Conservation (phyloP, 1,140 invertebrate genomes). For the Drosophila azteca region DNA sequence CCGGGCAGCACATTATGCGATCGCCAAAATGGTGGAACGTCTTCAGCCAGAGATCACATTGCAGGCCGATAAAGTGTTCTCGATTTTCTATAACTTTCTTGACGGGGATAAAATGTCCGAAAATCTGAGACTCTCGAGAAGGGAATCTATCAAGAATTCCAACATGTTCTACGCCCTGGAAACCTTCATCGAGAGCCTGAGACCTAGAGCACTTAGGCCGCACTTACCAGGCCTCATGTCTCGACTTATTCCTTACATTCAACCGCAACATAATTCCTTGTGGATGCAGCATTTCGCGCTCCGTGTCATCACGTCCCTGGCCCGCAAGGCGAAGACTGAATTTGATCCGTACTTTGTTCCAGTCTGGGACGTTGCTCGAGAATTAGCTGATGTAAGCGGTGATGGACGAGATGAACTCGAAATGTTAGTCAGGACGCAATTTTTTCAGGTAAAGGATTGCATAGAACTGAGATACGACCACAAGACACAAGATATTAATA, state of each 20-base stretch:
- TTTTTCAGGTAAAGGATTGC: slow-evolving; percentile 17
- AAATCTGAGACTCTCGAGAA: background rate
- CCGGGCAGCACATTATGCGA: slow-evolving; percentile 3
- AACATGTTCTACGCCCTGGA: slow-evolving; percentile 38
- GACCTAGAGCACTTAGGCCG: background rate
- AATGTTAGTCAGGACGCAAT: slow-evolving; percentile 8
- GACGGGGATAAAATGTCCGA: background rate
- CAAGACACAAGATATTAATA: too few relatives aligned
- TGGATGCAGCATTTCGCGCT: slow-evolving; percentile 20
- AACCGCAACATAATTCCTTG: slow-evolving; percentile 15
- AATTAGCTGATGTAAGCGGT: background rate
- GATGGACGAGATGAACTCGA: slow-evolving; percentile 1
- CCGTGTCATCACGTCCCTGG: slow-evolving; percentile 13
- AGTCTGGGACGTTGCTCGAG: background rate
- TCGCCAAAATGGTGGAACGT: slow-evolving; percentile 25
- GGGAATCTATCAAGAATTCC: background rate
- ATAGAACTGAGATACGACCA: too few relatives aligned
- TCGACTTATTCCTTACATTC: background rate
- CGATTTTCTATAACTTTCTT: slow-evolving; percentile 17
- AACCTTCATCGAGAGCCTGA: slow-evolving; percentile 28
- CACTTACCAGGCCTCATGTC: slow-evolving; percentile 1
- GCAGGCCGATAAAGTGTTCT: slow-evolving; percentile 9
- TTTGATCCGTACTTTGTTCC: slow-evolving; percentile 12
- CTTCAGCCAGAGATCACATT: slow-evolving; percentile 37
- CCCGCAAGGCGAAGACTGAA: background rate